These are phyloP conservation scores for Pilophorus perplexus DNA, from an alignment of 2,888 invertebrate species.

Conservation along the genomic window DNA sequence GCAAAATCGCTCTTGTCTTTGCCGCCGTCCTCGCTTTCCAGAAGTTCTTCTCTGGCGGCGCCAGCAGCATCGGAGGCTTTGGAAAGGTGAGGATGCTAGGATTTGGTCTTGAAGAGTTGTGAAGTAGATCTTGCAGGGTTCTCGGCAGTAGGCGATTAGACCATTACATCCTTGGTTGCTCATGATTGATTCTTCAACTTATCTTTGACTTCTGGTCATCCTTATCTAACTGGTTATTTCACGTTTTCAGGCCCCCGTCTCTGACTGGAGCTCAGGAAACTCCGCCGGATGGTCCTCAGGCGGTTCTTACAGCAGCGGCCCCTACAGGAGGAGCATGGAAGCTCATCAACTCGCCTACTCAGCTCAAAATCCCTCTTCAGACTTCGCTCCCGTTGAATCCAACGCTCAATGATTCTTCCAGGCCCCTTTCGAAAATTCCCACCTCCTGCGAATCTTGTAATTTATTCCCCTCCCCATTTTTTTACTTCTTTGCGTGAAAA, in stretches of 20 bases:
- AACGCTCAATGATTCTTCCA: slow-evolving; percentile 40
- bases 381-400: slow-evolving; percentile 34
- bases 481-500: neutral
- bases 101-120: too few species aligned
- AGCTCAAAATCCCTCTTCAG: slow-evolving; percentile 56
- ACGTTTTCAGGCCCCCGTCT: slow-evolving; percentile 41
- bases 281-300: slow-evolving; percentile 48
- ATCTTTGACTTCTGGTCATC: neutral
- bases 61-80: slow-evolving; percentile 50
- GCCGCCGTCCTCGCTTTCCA: slow-evolving; percentile 69
- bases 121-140: too few species aligned
- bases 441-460: slow-evolving; percentile 14
- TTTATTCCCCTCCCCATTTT: neutral
- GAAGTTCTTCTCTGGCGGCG: slow-evolving; percentile 62
- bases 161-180: too few species aligned
- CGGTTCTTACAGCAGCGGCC: slow-evolving; percentile 53
- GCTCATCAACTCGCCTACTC: slow-evolving; percentile 71
- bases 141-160: too few species aligned
- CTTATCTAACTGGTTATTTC: too few species aligned
- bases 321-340: slow-evolving; percentile 54
- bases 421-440: neutral
- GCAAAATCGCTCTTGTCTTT: slow-evolving; percentile 73
- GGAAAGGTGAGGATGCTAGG: slow-evolving; percentile 44
- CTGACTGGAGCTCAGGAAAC: slow-evolving; percentile 41
- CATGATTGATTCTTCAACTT: neutral